Conservation (phyloP, 2,888 invertebrate genomes). For the Coenonympha glycerion region DNA sequence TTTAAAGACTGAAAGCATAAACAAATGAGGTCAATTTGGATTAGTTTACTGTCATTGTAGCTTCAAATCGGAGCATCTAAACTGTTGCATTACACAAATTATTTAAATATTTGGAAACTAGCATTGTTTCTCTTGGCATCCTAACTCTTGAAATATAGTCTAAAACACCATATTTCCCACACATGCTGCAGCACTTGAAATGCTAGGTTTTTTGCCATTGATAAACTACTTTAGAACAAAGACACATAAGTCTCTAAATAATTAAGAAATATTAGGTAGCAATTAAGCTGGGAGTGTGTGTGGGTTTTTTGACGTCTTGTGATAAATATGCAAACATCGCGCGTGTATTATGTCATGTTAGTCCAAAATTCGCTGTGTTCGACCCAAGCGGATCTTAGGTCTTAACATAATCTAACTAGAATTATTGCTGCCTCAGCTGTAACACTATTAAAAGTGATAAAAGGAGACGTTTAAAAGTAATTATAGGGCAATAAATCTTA, state of each 20-base stretch:
- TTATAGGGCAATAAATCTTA: not conserved
- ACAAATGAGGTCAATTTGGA: too few species aligned
- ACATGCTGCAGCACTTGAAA: too few species aligned
- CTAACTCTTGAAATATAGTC: too few species aligned
- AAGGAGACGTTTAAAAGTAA: not conserved
- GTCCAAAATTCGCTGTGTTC: not conserved
- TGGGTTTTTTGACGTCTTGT: conserved; percentile 23
- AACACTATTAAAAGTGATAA: not conserved
- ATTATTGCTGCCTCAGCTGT: not conserved
- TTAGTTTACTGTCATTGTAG: too few species aligned
- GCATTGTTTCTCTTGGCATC: too few species aligned
- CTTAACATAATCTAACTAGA: not conserved
- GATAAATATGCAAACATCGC: conserved; percentile 22
- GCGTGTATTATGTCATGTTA: conserved; percentile 12
- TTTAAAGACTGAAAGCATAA: too few species aligned
- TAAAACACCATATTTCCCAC: too few species aligned
- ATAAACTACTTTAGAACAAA: not conserved
- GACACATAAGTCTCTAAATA: not conserved
- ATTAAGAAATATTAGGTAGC: conserved; percentile 5
- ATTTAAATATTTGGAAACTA: too few species aligned
- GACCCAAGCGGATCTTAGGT: not conserved
- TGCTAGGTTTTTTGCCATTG: too few species aligned
- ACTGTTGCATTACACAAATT: too few species aligned
- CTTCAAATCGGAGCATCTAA: too few species aligned
- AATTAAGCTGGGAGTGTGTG: conserved; percentile 4